A percentile compares a stretch with the other conserved stretches of the same genome.
phyloP scores from a whole-genome alignment of 2,888 invertebrate genomes.

The Aspidapion aeneum region DNA sequence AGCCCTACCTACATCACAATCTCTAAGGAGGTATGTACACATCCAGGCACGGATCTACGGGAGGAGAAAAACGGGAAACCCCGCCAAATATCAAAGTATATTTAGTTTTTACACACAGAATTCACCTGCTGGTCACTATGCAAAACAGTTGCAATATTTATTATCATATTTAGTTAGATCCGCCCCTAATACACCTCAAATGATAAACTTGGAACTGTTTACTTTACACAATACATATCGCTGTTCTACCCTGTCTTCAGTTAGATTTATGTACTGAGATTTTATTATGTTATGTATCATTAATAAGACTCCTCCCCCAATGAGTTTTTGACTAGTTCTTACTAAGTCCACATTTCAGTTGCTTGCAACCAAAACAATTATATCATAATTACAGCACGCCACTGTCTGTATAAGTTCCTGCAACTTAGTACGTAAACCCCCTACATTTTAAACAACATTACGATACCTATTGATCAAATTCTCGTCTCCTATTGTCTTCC shows the following conservation, averaged over 20 bases:
- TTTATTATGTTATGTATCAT: background rate
- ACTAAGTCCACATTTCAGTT: background rate
- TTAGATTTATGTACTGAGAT: constrained; percentile 1
- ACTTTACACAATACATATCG: background rate
- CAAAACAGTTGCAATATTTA: constrained; percentile 1
- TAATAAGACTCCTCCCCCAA: constrained; percentile 2
- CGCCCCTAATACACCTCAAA: background rate
- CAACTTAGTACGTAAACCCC: constrained; percentile 15
- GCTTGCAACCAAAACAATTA: constrained; percentile 9
- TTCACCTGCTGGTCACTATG: constrained; percentile 1
- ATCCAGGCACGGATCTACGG: too few relatives aligned
- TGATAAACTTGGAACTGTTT: constrained; percentile 5
- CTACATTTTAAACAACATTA: constrained; percentile 8
- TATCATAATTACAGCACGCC: constrained; percentile 11
- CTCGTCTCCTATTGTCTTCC: background rate
- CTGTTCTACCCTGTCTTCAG: constrained; percentile 4
- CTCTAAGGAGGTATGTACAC: background rate
- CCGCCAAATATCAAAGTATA: too few relatives aligned
- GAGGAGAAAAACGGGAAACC: too few relatives aligned
- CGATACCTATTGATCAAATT: background rate
- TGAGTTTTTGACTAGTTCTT: background rate
- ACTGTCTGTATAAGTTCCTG: constrained; percentile 17
- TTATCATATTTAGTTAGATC: too few relatives aligned
- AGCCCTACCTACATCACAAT: constrained; percentile 2
- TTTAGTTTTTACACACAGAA: too few relatives aligned